Evolutionary conservation across 2,113 vertebrate species (phyloP).

Genomic region (Clarias gariepinus): DNA sequence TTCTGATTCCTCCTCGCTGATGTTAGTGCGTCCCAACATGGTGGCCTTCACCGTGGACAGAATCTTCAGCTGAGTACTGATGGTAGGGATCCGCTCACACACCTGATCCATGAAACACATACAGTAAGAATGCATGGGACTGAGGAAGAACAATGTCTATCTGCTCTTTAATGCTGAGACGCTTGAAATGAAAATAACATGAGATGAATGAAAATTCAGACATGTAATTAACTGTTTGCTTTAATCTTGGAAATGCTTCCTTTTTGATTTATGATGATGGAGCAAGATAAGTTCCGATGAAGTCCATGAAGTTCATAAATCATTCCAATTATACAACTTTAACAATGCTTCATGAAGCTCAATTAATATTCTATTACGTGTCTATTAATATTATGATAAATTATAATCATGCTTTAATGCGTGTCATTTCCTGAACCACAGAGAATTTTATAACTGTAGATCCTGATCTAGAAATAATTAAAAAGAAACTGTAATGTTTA

Average conservation of each 20-base stretch:
- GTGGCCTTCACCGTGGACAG: slow-evolving; percentile 98
- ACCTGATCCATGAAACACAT: slow-evolving; percentile 84
- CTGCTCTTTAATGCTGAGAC: background rate
- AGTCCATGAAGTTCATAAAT: background rate
- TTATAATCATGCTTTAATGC: background rate
- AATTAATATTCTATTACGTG: background rate
- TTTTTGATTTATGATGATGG: background rate
- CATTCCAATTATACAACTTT: background rate
- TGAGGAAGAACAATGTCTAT: background rate
- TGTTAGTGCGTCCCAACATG: slow-evolving; percentile 97
- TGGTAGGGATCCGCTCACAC: slow-evolving; percentile 96
- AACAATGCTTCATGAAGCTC: background rate
- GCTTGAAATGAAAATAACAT: too few species aligned
- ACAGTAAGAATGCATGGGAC: background rate
- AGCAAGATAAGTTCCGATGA: background rate
- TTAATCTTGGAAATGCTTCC: background rate
- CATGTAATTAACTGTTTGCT: background rate
- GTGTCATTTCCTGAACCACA: background rate
- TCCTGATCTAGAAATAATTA: background rate
- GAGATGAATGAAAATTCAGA: background rate
- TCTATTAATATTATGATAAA: background rate
- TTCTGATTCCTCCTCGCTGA: slow-evolving; percentile 96
- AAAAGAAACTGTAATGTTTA: background rate
- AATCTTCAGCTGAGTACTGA: slow-evolving; percentile 98
- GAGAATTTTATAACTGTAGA: background rate